A percentile compares a stretch with the other conserved stretches of the same genome.
These are phyloP conservation scores for Machimus rusticus DNA, from an alignment of 2,888 invertebrate genomes.

Conservation along the genomic window DNA sequence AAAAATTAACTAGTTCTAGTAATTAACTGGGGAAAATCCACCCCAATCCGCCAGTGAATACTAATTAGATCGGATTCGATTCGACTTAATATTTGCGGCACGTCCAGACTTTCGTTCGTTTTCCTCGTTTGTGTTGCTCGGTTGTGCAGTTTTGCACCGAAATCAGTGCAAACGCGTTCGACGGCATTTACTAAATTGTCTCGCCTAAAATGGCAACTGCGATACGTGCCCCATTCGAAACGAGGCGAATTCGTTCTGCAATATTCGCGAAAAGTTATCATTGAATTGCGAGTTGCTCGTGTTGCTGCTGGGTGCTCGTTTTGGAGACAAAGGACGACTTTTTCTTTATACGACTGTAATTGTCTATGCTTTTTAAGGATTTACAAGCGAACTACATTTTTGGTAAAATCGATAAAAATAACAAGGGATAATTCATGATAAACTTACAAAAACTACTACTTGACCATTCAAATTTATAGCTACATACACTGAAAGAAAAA, in stretches of 20 bases:
- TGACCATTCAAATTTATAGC: neutral
- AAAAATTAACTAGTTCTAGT: constrained; percentile 16
- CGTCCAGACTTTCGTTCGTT: constrained; percentile 27
- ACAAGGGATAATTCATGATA: neutral
- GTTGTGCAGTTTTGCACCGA: neutral
- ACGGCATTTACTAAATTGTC: constrained; percentile 7
- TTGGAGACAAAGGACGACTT: neutral
- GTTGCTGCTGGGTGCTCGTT: neutral
- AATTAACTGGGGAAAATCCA: constrained; percentile 26
- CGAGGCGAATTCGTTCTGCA: neutral
- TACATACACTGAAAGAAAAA: too few relatives aligned
- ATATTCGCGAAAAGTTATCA: neutral
- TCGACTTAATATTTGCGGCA: neutral
- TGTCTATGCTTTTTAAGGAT: neutral
- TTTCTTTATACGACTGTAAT: neutral
- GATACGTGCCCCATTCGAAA: constrained; percentile 14
- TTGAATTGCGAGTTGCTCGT: neutral
- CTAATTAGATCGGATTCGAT: constrained; percentile 10
- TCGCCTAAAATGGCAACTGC: constrained; percentile 28
- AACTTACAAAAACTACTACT: neutral
- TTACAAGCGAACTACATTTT: neutral
- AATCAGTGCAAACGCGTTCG: constrained; percentile 19
- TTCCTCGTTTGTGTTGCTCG: constrained; percentile 11
- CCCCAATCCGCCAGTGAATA: neutral
- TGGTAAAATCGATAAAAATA: neutral